Evolutionary conservation across 2,797 vertebrate genomes (phyloP).

Genomic region (Pipistrellus pipistrellus): DNA sequence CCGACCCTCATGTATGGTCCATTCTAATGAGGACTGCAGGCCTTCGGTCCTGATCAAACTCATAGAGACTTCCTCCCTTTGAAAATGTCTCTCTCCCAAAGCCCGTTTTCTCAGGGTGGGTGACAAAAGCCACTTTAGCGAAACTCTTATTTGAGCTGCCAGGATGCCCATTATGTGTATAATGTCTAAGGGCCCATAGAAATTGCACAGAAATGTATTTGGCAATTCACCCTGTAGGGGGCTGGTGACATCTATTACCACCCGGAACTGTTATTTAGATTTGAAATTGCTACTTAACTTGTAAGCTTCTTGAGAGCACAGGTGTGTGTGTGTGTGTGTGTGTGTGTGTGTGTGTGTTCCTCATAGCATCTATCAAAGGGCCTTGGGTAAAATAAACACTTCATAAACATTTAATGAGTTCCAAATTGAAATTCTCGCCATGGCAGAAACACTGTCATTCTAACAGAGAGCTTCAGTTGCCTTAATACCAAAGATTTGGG

Average conservation of each 20-base stretch:
- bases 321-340: neutral
- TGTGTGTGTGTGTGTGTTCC: neutral
- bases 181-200: neutral
- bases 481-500: conserved; percentile 16
- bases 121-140: neutral
- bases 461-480: neutral
- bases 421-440: conserved; percentile 32
- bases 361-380: neutral
- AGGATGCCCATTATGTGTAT: neutral
- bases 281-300: conserved; percentile 29
- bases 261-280: neutral
- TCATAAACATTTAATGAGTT: conserved; percentile 38
- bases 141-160: neutral
- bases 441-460: neutral
- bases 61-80: neutral
- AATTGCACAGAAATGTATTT: neutral
- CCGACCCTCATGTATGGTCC: too few species aligned
- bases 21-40: neutral
- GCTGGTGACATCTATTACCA: neutral
- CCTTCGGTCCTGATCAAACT: neutral
- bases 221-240: neutral
- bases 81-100: neutral
- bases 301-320: conserved; percentile 14
- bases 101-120: neutral
- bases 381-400: conserved; percentile 18